These are phyloP conservation scores for Eupeodes latifasciatus DNA, from an alignment of 2,888 invertebrate genomes.

Conservation along the genomic window DNA sequence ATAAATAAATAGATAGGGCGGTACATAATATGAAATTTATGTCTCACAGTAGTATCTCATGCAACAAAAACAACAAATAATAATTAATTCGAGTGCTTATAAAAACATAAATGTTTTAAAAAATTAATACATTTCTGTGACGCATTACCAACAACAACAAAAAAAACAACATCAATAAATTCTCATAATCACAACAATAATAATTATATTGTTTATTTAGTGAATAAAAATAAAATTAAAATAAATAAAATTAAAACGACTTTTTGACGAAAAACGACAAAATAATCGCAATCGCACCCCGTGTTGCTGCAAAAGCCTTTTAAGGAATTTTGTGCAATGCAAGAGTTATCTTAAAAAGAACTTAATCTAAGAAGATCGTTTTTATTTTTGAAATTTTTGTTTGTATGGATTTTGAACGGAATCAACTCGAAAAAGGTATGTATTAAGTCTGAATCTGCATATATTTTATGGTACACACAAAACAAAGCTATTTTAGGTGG, in stretches of 20 bases:
- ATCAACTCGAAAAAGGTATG: constrained; percentile 65
- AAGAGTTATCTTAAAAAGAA: constrained; percentile 69
- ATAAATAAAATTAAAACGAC: constrained; percentile 55
- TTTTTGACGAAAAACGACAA: constrained; percentile 63
- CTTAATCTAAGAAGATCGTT: constrained; percentile 46
- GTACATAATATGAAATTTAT: constrained; percentile 43
- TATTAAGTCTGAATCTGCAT: background rate
- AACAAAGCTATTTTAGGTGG: constrained; percentile 1
- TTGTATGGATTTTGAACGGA: constrained; percentile 60
- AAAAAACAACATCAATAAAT: constrained; percentile 20
- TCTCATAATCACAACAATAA: constrained; percentile 15
- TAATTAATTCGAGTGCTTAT: constrained; percentile 31
- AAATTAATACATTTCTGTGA: constrained; percentile 42
- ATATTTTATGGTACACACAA: background rate
- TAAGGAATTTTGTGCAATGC: constrained; percentile 55
- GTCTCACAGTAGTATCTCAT: constrained; percentile 58
- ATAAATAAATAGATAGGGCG: constrained; percentile 17
- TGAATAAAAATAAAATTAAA: constrained; percentile 46
- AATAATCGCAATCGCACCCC: constrained; percentile 59
- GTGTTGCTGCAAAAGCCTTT: constrained; percentile 51
- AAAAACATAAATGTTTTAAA: constrained; percentile 38
- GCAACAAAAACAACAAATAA: constrained; percentile 3
- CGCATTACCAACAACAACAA: constrained; percentile 8
- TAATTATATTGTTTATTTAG: constrained; percentile 36
- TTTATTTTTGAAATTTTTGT: background rate